phyloP scores from a whole-genome alignment of 2,113 vertebrate genomes.

The Podarcis cretensis region DNA sequence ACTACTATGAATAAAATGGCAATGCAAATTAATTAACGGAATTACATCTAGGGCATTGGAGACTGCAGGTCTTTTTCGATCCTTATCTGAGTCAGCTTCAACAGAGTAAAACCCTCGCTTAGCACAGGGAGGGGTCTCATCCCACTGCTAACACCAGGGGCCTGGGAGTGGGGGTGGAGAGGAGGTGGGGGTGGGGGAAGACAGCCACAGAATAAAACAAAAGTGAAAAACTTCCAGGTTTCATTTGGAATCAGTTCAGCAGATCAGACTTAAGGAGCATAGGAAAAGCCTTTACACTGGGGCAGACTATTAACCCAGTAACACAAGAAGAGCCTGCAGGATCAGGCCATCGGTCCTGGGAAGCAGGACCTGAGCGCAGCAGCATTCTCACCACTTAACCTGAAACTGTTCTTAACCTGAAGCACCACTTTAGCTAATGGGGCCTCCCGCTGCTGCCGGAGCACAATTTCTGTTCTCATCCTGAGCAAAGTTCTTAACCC shows the following conservation, averaged over 20 bases:
- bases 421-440: no score
- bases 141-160: background rate
- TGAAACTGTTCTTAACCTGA: no score
- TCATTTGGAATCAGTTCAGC: background rate
- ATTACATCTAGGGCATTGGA: background rate
- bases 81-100: background rate
- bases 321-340: no score
- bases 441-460: no score
- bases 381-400: no score
- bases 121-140: background rate
- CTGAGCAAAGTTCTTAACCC: no score
- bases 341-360: no score
- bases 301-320: background rate
- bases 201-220: background rate
- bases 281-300: background rate
- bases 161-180: no score
- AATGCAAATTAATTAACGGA: background rate
- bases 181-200: background rate
- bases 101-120: background rate
- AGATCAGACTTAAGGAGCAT: background rate
- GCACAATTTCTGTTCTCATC: no score
- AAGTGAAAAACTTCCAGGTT: background rate
- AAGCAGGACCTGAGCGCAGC: no score
- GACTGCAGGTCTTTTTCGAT: no score
- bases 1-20: background rate